phyloP scores from a whole-genome alignment of 2,113 vertebrate genomes.

The Lampris incognitus region DNA sequence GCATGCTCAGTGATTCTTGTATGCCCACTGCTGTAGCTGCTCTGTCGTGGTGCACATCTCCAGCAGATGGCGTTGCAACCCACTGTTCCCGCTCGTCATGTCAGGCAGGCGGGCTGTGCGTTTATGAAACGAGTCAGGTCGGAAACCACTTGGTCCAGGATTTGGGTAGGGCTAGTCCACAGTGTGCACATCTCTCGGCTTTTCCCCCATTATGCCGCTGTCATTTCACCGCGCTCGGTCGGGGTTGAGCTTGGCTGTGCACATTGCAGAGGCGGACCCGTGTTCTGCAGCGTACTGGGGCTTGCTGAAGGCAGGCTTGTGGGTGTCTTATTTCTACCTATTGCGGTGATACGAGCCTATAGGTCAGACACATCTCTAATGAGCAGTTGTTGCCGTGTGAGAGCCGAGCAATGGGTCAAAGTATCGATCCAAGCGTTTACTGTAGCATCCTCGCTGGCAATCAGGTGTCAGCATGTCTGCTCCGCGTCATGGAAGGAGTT shows the following conservation, averaged over 20 bases:
- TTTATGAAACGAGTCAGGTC: conserved; percentile 29
- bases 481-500: conserved; percentile 18
- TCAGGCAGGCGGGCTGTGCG: conserved; percentile 10
- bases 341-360: conserved; percentile 40
- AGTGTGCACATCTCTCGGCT: neutral
- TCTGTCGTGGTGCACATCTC: conserved; percentile 9
- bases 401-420: conserved; percentile 29
- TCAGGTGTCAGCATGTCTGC: conserved; percentile 50
- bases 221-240: conserved; percentile 5
- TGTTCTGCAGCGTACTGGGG: neutral
- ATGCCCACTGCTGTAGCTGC: too few relatives aligned
- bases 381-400: conserved; percentile 43
- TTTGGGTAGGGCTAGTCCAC: neutral
- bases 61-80: conserved; percentile 70
- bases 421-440: conserved; percentile 74
- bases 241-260: neutral
- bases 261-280: conserved; percentile 1
- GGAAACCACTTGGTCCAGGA: conserved; percentile 52
- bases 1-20: too few relatives aligned
- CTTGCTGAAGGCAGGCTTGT: neutral
- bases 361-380: conserved; percentile 65
- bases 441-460: conserved; percentile 48
- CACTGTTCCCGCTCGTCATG: conserved; percentile 10
- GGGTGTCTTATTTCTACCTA: conserved; percentile 27
- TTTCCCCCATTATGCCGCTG: conserved; percentile 14